Conservation (phyloP, 1,140 invertebrate genomes). For the Macrocentrus cingulum region DNA sequence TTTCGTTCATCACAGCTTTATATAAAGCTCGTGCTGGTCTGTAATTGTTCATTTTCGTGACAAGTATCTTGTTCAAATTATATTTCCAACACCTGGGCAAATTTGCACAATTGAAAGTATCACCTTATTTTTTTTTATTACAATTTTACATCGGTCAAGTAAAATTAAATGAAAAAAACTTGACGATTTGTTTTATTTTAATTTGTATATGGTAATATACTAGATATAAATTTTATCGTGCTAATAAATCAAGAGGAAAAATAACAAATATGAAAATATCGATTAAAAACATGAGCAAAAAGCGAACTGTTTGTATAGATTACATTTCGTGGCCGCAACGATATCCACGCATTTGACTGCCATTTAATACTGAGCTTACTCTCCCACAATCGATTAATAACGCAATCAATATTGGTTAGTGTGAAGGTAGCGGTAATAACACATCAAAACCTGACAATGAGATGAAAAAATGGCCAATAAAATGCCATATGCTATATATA, state of each 20-base stretch:
- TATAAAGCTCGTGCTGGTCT: slow-evolving; percentile 11
- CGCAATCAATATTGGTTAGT: neutral
- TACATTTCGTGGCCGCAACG: no score
- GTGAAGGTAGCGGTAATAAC: neutral
- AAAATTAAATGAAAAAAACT: no score
- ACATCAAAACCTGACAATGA: neutral
- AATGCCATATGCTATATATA: no score
- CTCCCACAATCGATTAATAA: neutral
- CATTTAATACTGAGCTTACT: slow-evolving; percentile 10
- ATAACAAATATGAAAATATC: slow-evolving; percentile 28
- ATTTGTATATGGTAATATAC: no score
- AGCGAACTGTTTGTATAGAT: no score
- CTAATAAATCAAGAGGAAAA: no score
- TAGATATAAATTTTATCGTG: no score
- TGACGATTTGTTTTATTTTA: no score
- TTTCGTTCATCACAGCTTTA: slow-evolving; percentile 13
- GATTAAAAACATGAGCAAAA: neutral
- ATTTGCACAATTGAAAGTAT: no score
- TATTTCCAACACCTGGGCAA: neutral
- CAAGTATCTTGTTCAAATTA: slow-evolving; percentile 1
- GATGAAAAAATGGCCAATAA: slow-evolving; percentile 3
- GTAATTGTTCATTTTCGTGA: slow-evolving; percentile 11
- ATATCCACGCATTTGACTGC: neutral
- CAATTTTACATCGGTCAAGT: no score
- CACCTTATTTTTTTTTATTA: no score